Evolutionary conservation across 92 coral and sea anemone genomes (phyloP).

Genomic region (Metridium senile): DNA sequence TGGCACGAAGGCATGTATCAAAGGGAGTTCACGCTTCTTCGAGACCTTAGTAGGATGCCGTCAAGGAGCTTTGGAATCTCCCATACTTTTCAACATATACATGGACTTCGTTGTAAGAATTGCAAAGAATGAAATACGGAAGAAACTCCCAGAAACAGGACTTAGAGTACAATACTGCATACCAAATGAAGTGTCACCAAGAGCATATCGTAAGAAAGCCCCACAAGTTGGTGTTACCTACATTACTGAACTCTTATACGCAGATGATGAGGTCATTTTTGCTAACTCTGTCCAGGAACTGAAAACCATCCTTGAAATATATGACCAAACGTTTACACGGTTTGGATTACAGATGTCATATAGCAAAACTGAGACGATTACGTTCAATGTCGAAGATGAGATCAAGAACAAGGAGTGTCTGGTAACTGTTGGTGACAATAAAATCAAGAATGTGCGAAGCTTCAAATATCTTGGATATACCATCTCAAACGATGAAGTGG

Average conservation of each 20-base stretch:
- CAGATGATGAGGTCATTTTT: conserved; percentile 33
- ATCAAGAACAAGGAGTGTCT: too few species aligned
- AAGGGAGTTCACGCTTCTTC: neutral
- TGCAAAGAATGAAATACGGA: conserved; percentile 9
- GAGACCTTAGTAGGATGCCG: conserved; percentile 13
- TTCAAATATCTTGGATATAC: too few species aligned
- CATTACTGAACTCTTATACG: too few species aligned
- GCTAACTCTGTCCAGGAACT: conserved; percentile 27
- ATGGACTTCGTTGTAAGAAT: conserved; percentile 22
- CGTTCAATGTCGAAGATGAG: too few species aligned
- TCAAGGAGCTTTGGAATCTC: conserved; percentile 27
- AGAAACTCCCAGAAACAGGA: conserved; percentile 2
- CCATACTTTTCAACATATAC: conserved; percentile 24
- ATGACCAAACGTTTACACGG: too few species aligned
- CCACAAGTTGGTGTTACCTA: conserved; percentile 1
- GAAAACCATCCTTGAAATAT: too few species aligned
- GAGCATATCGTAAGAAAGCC: neutral
- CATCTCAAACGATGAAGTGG: too few species aligned
- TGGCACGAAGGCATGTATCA: conserved; percentile 13
- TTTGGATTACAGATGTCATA: too few species aligned
- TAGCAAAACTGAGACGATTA: too few species aligned
- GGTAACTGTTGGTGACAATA: neutral
- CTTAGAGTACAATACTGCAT: neutral
- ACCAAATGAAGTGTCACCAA: neutral
- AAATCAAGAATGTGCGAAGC: too few species aligned